A percentile compares a stretch with the other conserved stretches of the same genome.
These are phyloP conservation scores for Chrysomela aeneicollis DNA, from an alignment of 2,888 invertebrate genomes.

Conservation along the genomic window DNA sequence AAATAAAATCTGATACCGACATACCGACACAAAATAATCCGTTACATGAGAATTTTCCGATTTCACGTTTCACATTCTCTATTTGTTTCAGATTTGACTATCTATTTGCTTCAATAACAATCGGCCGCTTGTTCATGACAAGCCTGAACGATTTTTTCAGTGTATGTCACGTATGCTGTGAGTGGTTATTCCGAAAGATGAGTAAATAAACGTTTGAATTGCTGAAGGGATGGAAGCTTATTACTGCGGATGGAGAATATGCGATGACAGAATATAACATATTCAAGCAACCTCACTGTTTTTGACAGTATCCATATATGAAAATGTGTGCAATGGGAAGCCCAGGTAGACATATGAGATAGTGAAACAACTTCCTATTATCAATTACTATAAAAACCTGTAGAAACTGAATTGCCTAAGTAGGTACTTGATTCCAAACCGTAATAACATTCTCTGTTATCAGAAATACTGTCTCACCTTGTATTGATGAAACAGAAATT, in stretches of 20 bases:
- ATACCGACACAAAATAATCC: conserved; percentile 47
- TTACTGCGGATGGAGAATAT: not conserved
- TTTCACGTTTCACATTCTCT: conserved; percentile 46
- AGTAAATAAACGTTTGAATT: conserved; percentile 17
- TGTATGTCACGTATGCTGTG: conserved; percentile 44
- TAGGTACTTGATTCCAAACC: too few species aligned
- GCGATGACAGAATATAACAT: too few species aligned
- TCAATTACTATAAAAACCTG: too few species aligned
- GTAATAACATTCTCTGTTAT: too few species aligned
- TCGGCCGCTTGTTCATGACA: conserved; percentile 54
- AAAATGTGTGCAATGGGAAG: too few species aligned
- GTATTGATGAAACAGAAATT: too few species aligned
- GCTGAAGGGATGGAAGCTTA: not conserved
- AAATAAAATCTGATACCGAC: conserved; percentile 39
- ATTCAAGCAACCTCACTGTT: too few species aligned
- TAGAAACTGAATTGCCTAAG: too few species aligned
- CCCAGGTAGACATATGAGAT: too few species aligned
- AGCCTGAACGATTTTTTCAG: conserved; percentile 51
- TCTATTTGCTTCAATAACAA: conserved; percentile 51
- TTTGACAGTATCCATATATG: too few species aligned
- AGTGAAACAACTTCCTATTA: too few species aligned
- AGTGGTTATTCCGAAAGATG: conserved; percentile 28
- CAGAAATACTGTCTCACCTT: too few species aligned
- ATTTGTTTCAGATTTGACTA: conserved; percentile 42
- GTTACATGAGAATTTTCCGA: conserved; percentile 53